A percentile compares a stretch with the other conserved stretches of the same genome.
Evolutionary conservation across 2,797 vertebrate genomes (phyloP).

Genomic region (Delichon dasypus): DNA sequence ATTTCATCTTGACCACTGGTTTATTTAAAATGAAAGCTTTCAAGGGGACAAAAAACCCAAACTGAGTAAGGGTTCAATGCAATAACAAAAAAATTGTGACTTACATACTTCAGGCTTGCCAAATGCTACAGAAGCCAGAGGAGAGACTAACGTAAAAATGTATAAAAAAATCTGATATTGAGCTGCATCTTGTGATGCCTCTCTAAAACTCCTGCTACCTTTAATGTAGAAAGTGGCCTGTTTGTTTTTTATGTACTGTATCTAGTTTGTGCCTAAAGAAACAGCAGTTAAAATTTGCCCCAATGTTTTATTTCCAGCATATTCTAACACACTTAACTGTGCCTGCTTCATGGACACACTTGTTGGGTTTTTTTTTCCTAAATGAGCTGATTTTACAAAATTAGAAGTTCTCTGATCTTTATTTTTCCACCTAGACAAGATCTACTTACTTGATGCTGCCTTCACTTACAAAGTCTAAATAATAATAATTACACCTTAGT

Average conservation of each 20-base stretch:
- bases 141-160: neutral
- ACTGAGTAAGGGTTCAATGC: neutral
- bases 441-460: slow-evolving; percentile 52
- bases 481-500: slow-evolving; percentile 61
- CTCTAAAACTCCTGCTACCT: neutral
- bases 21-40: neutral
- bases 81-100: neutral
- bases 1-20: neutral
- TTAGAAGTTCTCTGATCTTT: slow-evolving; percentile 71
- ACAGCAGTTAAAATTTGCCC: neutral
- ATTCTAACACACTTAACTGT: slow-evolving; percentile 9
- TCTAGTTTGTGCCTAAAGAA: neutral
- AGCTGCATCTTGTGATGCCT: neutral
- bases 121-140: neutral
- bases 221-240: neutral
- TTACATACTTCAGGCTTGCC: neutral
- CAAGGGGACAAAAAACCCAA: neutral
- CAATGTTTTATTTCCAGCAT: neutral
- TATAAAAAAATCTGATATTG: neutral
- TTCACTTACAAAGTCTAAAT: slow-evolving; percentile 68
- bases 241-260: neutral
- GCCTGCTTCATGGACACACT: slow-evolving; percentile 21
- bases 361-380: neutral
- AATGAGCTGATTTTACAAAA: slow-evolving; percentile 74
- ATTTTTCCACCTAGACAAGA: slow-evolving; percentile 70